phyloP scores from a whole-genome alignment of 2,888 invertebrate genomes.

The Volucella inflata region DNA sequence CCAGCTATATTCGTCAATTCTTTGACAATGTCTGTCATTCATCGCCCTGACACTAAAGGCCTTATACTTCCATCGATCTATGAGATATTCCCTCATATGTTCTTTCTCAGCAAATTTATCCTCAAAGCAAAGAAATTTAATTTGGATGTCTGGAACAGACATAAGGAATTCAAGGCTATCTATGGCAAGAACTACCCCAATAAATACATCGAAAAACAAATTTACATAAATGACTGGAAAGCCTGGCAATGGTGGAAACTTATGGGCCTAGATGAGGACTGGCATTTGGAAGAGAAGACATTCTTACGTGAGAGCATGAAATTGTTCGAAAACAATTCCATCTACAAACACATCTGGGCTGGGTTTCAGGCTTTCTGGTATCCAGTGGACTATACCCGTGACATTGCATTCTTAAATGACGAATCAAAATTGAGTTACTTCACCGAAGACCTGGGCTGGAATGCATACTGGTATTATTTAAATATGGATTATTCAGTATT shows the following conservation, averaged over 20 bases:
- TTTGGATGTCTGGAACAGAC: conserved; percentile 84
- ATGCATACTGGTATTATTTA: conserved; percentile 87
- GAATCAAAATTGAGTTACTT: conserved; percentile 88
- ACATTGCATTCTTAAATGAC: conserved; percentile 83
- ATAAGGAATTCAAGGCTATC: conserved; percentile 83
- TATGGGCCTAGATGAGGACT: conserved; percentile 80
- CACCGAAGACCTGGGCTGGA: conserved; percentile 89
- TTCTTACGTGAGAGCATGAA: conserved; percentile 80
- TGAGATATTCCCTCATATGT: conserved; percentile 89
- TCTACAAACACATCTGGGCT: conserved; percentile 78
- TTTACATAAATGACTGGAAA: conserved; percentile 78
- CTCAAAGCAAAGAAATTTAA: conserved; percentile 86
- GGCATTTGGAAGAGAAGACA: conserved; percentile 77
- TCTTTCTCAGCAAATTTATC: conserved; percentile 88
- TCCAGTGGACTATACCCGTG: conserved; percentile 86
- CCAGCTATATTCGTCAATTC: conserved; percentile 89
- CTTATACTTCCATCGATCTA: conserved; percentile 88
- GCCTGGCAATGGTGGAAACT: conserved; percentile 81
- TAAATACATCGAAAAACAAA: conserved; percentile 7
- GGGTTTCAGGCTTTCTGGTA: conserved; percentile 79
- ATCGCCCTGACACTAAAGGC: conserved; percentile 87
- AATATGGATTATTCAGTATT: conserved; percentile 87
- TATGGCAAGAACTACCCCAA: conserved; percentile 78
- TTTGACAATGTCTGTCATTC: conserved; percentile 86
- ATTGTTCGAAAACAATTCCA: conserved; percentile 77